Evolutionary conservation across 2,888 invertebrate genomes (phyloP).

Genomic region (Macaria liturata): DNA sequence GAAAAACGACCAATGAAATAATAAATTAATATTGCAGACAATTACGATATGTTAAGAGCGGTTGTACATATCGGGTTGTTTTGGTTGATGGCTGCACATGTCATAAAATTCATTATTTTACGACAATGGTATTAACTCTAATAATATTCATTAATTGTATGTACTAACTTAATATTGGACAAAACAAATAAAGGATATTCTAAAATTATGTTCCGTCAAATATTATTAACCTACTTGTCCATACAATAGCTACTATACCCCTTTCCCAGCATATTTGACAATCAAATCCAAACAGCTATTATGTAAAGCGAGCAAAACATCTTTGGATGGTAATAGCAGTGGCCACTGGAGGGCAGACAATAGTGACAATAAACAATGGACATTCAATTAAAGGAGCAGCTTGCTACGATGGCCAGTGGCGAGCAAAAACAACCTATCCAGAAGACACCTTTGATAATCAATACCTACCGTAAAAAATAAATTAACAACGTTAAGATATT

Average conservation of each 20-base stretch:
- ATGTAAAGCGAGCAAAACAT: constrained; percentile 16
- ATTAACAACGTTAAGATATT: no score
- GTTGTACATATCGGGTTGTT: background rate
- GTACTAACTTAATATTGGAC: no score
- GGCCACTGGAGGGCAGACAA: constrained; percentile 22
- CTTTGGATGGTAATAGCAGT: constrained; percentile 11
- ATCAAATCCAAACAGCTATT: constrained; percentile 3
- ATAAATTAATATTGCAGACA: constrained; percentile 29
- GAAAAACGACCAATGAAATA: constrained; percentile 38
- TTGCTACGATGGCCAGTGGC: constrained; percentile 40
- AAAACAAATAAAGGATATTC: no score
- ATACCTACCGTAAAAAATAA: no score
- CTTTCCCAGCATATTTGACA: background rate
- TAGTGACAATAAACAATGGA: constrained; percentile 46
- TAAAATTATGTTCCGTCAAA: no score
- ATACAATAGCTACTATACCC: no score
- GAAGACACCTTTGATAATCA: no score
- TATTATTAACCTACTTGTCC: no score
- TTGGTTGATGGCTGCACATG: no score
- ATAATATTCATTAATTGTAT: no score
- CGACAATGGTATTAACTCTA: no score
- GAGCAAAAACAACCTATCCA: constrained; percentile 40
- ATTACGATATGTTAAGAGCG: constrained; percentile 21
- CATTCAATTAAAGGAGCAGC: constrained; percentile 57
- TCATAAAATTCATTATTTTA: no score